Percentiles rank a stretch among this genome's conserved stretches.
phyloP scores from a whole-genome alignment of 1,140 invertebrate species.

The Hycleus phaleratus region DNA sequence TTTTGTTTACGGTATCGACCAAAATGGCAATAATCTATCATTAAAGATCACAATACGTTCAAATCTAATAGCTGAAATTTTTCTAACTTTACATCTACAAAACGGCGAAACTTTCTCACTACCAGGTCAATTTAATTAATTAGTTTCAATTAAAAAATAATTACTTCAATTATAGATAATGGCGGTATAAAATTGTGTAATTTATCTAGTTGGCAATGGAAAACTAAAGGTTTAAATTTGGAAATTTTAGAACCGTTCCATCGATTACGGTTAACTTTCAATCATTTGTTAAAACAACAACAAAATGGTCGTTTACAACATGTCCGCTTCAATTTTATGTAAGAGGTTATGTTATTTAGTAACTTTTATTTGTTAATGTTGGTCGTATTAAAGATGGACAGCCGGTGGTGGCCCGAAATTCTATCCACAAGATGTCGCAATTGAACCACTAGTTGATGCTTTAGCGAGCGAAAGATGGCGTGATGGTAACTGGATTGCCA shows the following conservation, averaged over 20 bases:
- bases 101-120: constrained; percentile 24
- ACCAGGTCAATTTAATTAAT: constrained; percentile 18
- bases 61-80: constrained; percentile 20
- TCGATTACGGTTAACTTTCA: constrained; percentile 28
- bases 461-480: constrained; percentile 29
- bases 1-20: constrained; percentile 21
- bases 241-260: constrained; percentile 31
- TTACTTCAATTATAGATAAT: constrained; percentile 10
- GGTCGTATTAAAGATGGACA: constrained; percentile 30
- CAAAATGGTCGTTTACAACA: constrained; percentile 23
- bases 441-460: constrained; percentile 23
- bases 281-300: constrained; percentile 28
- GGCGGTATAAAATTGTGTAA: constrained; percentile 12
- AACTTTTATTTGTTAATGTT: background rate
- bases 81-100: constrained; percentile 18
- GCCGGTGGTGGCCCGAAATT: constrained; percentile 21
- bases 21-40: constrained; percentile 23
- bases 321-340: constrained; percentile 35
- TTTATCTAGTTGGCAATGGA: constrained; percentile 25
- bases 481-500: constrained; percentile 26
- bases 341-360: constrained; percentile 8
- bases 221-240: constrained; percentile 25
- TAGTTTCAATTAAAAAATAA: background rate
- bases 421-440: constrained; percentile 27
- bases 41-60: constrained; percentile 21